Base-by-base conservation (phyloP, 2,113 vertebrate species). In the Gnathonemus echidnorhynchus region DNA sequence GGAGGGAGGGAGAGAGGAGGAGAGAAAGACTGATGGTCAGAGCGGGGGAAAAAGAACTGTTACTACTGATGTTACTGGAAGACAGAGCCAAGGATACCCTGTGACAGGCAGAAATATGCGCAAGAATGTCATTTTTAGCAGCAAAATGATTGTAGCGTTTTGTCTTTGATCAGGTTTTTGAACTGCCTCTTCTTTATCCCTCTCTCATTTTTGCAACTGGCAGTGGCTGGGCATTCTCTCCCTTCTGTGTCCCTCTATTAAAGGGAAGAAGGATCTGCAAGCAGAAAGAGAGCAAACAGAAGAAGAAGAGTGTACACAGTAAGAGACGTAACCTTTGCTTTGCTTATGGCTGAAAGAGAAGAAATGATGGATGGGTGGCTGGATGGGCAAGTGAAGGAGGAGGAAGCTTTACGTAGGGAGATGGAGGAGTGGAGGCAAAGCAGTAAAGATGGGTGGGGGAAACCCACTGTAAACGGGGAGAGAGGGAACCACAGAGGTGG, bases 51-150 rank as follows among this genome's bases (percentile, higher is more conserved):
- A 94, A 53, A 93, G 93, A 95, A 95, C 95, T 95, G 95, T 96
- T 96, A 96, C 95, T 96, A 96, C 94, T 93, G 94, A 93, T 95
- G 94, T 92, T 91, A 93, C 94, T 94, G 88, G 94, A 93, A 92
- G 93, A 92, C 91, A 91, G 93, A 91, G 91, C 89, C 50, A 89
- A 93, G 94, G 95, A 95, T 93, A 95, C 92, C 93, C 95, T 93
- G 93, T 92, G 91, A 91, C 93, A 93, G 91, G 88, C 90, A 86
- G 90, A 89, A 1, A 91, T 88, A 91, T 86, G 31, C 90, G 19
- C 94, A 91, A 58, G 94, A 66, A 93, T 93, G 91, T 92, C 90
- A 94, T 92, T 93, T 92, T 90, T 91, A 91, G 46, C 88, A 86
- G 91, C 90, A 90, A 89, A 35, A 89, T 88, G 91, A 89, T 92